Evolutionary conservation across 2,113 vertebrate species (phyloP).

Genomic region (Rhea pennata): DNA sequence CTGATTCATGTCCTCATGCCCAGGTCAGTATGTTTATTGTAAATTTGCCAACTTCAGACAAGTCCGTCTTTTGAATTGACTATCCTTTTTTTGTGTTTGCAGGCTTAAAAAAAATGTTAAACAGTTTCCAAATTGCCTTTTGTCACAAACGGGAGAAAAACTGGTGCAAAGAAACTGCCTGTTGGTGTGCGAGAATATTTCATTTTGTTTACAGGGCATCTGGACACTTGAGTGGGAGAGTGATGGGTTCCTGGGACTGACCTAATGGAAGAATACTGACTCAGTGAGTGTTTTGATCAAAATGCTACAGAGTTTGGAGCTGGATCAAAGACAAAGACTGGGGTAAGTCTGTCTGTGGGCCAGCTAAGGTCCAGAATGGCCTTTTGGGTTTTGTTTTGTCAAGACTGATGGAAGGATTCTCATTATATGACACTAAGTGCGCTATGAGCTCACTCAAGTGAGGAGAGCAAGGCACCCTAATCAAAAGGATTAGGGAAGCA

Average conservation of each 20-base stretch:
- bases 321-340: slow-evolving; percentile 4
- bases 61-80: neutral
- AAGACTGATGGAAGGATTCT: slow-evolving; percentile 13
- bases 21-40: neutral
- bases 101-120: neutral
- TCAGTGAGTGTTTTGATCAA: neutral
- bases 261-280: neutral
- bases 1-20: neutral
- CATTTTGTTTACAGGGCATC: neutral
- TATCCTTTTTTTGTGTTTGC: neutral
- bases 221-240: neutral
- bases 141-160: neutral
- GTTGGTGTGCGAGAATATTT: neutral
- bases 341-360: neutral
- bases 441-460: neutral
- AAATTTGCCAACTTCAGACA: neutral
- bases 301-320: neutral
- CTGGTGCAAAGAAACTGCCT: neutral
- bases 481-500: neutral
- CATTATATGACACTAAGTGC: neutral
- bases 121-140: neutral
- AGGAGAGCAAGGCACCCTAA: neutral
- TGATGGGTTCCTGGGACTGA: neutral
- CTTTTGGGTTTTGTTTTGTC: slow-evolving; percentile 2
- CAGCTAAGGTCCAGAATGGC: neutral